Percentiles rank a stretch among this genome's conserved stretches.
These are phyloP conservation scores for Chymomyza amoena DNA, from an alignment of 2,888 invertebrate genomes.

Conservation along the genomic window DNA sequence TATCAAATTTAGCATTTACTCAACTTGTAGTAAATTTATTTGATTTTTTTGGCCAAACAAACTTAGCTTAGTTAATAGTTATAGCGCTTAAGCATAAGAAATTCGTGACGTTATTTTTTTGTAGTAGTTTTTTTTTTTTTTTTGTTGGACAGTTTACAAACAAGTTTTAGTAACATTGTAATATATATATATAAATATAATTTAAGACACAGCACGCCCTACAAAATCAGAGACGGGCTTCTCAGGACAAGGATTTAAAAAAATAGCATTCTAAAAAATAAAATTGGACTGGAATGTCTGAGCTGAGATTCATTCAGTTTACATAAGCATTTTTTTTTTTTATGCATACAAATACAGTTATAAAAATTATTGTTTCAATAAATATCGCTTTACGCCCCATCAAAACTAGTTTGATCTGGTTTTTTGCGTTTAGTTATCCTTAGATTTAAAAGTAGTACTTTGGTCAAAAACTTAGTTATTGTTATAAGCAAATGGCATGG, in stretches of 20 bases:
- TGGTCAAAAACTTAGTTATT: constrained; percentile 67
- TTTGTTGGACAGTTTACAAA: constrained; percentile 41
- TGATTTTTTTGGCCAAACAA: constrained; percentile 37
- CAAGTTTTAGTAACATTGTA: constrained; percentile 52
- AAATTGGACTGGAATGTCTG: constrained; percentile 42
- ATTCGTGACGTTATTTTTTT: constrained; percentile 58
- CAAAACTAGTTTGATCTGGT: not conserved
- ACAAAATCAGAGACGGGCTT: not conserved
- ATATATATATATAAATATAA: constrained; percentile 53
- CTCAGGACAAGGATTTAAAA: not conserved
- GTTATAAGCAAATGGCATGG: constrained; percentile 78
- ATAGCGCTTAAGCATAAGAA: constrained; percentile 49
- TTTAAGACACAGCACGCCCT: constrained; percentile 23
- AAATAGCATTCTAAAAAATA: not conserved
- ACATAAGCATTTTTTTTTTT: not conserved
- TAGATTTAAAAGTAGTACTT: not conserved
- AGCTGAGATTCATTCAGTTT: constrained; percentile 29
- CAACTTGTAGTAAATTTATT: constrained; percentile 36
- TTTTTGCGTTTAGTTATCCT: not conserved
- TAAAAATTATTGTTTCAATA: constrained; percentile 29
- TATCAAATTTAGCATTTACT: constrained; percentile 39
- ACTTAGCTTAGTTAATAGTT: constrained; percentile 45
- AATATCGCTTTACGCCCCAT: constrained; percentile 16
- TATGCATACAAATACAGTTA: constrained; percentile 19
- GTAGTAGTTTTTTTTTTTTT: constrained; percentile 19